These are phyloP conservation scores for Ramazzottius varieornatus DNA, from an alignment of 2,888 invertebrate species.

Conservation along the genomic window DNA sequence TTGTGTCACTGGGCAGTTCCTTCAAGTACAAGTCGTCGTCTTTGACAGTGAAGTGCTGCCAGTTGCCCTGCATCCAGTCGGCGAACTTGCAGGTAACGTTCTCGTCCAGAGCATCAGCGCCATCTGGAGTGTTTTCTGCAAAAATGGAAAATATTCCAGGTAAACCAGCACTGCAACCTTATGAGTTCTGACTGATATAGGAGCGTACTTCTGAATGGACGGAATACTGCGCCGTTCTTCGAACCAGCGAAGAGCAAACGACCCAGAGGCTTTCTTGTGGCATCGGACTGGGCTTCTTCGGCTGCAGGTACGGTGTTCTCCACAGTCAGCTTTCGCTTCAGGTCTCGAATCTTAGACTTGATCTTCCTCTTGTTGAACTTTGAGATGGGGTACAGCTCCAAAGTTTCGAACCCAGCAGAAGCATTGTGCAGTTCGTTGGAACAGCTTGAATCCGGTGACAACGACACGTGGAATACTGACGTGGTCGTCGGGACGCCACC, in stretches of 20 bases:
- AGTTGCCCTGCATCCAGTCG: background rate
- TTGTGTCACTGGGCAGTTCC: background rate
- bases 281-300: background rate
- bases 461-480: conserved; percentile 27
- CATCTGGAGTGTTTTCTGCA: too few relatives aligned
- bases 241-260: background rate
- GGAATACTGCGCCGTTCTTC: background rate
- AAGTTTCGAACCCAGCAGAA: conserved; percentile 32
- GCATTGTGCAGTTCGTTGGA: conserved; percentile 30
- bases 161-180: too few relatives aligned
- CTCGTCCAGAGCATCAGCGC: background rate
- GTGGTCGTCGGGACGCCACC: background rate
- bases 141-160: too few relatives aligned
- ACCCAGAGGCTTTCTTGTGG: background rate
- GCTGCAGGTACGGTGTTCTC: background rate
- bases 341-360: background rate
- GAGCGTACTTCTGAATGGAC: background rate
- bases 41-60: background rate
- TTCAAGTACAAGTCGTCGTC: background rate
- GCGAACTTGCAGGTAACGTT: background rate
- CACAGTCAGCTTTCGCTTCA: background rate
- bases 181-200: too few relatives aligned
- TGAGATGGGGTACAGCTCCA: conserved; percentile 24
- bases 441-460: conserved; percentile 38
- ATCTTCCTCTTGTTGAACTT: background rate